Conservation (phyloP, 1,140 invertebrate species). For the Ptiloglossa arizonensis region DNA sequence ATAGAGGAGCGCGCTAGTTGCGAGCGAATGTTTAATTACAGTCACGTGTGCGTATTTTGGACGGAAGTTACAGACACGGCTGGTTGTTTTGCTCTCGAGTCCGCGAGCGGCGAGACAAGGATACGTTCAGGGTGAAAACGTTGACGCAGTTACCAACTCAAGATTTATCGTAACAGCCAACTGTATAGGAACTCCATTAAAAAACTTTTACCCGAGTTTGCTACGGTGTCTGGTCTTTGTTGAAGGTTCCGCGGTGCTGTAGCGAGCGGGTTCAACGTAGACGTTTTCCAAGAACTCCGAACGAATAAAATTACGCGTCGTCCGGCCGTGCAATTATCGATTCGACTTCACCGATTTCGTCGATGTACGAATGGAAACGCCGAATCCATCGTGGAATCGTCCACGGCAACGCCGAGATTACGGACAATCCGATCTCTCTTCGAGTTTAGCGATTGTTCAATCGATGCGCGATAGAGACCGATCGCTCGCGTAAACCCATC, state of each 20-base stretch:
- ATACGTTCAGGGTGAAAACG: not conserved
- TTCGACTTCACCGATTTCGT: no score
- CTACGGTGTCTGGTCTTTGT: not conserved
- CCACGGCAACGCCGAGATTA: no score
- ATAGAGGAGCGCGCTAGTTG: not conserved
- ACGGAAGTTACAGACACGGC: not conserved
- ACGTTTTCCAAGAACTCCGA: not conserved
- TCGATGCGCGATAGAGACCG: no score
- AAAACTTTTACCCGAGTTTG: slow-evolving; percentile 8
- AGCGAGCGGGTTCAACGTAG: no score
- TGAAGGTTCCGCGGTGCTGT: not conserved
- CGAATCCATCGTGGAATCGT: no score
- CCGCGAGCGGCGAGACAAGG: not conserved
- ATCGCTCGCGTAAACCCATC: no score
- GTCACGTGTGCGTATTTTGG: slow-evolving; percentile 14
- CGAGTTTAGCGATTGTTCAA: no score
- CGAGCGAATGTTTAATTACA: not conserved
- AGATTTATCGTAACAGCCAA: slow-evolving; percentile 19
- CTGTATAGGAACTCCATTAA: slow-evolving; percentile 23
- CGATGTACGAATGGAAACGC: no score
- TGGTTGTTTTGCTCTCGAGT: not conserved
- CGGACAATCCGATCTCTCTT: no score
- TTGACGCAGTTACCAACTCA: slow-evolving; percentile 8
- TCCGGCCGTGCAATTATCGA: no score
- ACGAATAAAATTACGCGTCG: not conserved